Evolutionary conservation across 2,113 vertebrate genomes (phyloP), one percentile per base, ranked within the genome.

Genomic region (Ophthalmolycus amberensis): DNA sequence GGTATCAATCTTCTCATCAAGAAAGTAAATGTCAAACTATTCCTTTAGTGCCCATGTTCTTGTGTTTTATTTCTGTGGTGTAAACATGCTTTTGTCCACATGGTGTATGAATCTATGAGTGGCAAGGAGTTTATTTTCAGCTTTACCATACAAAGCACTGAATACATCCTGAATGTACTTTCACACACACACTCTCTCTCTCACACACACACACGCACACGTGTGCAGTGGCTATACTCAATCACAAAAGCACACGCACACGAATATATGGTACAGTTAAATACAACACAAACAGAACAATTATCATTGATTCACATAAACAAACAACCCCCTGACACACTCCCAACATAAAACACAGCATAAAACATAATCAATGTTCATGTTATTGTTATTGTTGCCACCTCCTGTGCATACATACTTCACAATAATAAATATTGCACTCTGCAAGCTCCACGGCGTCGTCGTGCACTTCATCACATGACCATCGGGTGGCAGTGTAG

Each of bases 401-500:
- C 16, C 27, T 37, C 34, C 22, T 58, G 6, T 29, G 25, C 54
- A 71, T 42, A 1, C 32, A 44, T 20, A 37, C 65, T 22, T 71
- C 2, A 29, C 2, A 32, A 32, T 32, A 32, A 32, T 32, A 66
- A 50, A 75, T 54, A 16, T 42, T 78, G 4, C n/a, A 8, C 44
- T 22, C 11, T 29, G n/a, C 34, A 65, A 38, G 50, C 38, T 37
- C 1, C 18, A 1, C 15, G n/a, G 1, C 4, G 25, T 52, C 10
- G 60, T 3, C 1, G 0, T 89, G 88, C 75, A 75, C 22, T 86
- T 65, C 44, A 32, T 44, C 0, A 6, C 60, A 25, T 50, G 22
- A 27, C 85, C 93, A 78, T 40, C 38, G 29, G 88, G 81, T 82
- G 89, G 89, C 85, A 84, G 87, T 65, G 40, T 48, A 68, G 60